These are phyloP conservation scores for Brachyopa scutellaris DNA, from an alignment of 2,888 invertebrate species.

Conservation along the genomic window DNA sequence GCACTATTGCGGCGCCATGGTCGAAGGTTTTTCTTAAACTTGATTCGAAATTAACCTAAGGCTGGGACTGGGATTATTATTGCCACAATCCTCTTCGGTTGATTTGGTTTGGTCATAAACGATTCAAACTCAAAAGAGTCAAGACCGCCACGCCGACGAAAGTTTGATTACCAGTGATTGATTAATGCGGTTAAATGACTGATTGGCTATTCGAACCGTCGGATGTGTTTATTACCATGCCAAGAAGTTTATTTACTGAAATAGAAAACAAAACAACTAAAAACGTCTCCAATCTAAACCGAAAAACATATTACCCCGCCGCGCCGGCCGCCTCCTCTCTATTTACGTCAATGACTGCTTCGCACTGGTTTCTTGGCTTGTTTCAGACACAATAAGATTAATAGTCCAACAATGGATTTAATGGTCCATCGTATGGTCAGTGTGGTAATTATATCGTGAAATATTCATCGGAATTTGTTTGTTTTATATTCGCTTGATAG, in stretches of 20 bases:
- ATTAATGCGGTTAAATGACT: conserved; percentile 71
- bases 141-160: conserved; percentile 42
- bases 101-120: conserved; percentile 31
- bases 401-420: conserved; percentile 38
- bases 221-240: conserved; percentile 70
- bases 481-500: conserved; percentile 64
- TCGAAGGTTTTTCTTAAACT: neutral
- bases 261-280: conserved; percentile 32
- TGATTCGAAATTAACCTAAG: conserved; percentile 1
- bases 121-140: conserved; percentile 19
- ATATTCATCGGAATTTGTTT: conserved; percentile 69
- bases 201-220: conserved; percentile 59
- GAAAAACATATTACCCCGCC: conserved; percentile 50
- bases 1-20: conserved; percentile 45
- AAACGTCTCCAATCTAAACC: no score
- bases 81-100: conserved; percentile 8
- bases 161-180: conserved; percentile 70
- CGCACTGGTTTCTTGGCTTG: conserved; percentile 49
- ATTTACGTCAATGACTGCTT: conserved; percentile 71
- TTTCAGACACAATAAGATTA: conserved; percentile 58
- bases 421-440: conserved; percentile 46
- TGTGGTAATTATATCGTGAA: conserved; percentile 66
- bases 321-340: no score
- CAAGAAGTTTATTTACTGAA: conserved; percentile 42
- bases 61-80: conserved; percentile 44